Base-by-base conservation (phyloP, 2,113 vertebrate genomes). In the Cephalopterus ornatus region DNA sequence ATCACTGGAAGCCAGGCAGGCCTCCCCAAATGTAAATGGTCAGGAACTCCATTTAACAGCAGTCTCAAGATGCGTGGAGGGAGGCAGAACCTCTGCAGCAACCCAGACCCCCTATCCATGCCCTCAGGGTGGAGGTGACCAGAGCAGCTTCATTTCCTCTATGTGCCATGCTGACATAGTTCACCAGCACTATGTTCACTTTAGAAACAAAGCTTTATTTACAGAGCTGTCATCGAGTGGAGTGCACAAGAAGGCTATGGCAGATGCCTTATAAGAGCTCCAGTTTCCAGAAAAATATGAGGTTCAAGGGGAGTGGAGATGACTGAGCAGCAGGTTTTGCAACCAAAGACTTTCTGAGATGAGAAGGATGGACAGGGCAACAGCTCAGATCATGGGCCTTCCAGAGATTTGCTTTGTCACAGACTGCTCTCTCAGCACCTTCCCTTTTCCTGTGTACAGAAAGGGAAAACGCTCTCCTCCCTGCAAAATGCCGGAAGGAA, bases 1-100 rank as follows among this genome's bases (percentile, higher is more conserved):
- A 0, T 56, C 0, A 0, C 7, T 35, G 33, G 30, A 58, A 85
- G n/a, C 9, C 27, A 19, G 5, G 2, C 32, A 7, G 30, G 3
- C 27, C 30, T 67, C 14, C 33, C 2, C 7, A 70, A 46, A 55
- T 5, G 9, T 12, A 68, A 70, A 20, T 4, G 3, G 4, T 8
- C 1, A 1, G 21, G 18, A 87, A 21, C 2, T 44, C 11, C 58
- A 0, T 63, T 77, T 66, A 70, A 35, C 9, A 42, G 4, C 22
- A 30, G 23, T 32, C 6, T 5, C 8, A 18, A 23, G 56, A 65
- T 35, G 14, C 1, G 1, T 8, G 5, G 46, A 65, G 18, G 12
- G 17, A 44, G 12, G 5, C 4, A 82, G 44, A 33, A 47, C 2
- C 8, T 19, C 16, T 53, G 32, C 8, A 53, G 22, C 19, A 44